phyloP scores from a whole-genome alignment of 2,797 vertebrate species.

The Sorex maritimensis region DNA sequence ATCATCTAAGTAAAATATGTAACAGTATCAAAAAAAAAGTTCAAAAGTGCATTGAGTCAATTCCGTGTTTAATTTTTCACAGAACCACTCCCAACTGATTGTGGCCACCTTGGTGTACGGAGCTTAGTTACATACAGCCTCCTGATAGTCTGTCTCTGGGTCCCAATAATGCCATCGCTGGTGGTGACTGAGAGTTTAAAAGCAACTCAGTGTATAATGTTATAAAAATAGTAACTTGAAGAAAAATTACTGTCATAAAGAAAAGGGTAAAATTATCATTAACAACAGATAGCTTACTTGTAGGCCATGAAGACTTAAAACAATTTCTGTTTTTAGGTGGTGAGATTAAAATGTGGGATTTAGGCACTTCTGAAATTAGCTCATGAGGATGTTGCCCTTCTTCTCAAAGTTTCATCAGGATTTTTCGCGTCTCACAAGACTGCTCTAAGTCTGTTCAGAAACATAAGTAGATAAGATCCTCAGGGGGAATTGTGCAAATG shows the following conservation, averaged over 20 bases:
- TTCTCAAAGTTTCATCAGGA: conserved; percentile 32
- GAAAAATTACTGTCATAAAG: conserved; percentile 21
- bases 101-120: conserved; percentile 19
- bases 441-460: conserved; percentile 22
- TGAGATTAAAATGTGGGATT: conserved; percentile 46
- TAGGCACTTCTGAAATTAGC: conserved; percentile 35
- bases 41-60: background rate
- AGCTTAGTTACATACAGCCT: background rate
- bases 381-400: background rate
- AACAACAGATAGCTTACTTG: conserved; percentile 21
- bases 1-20: conserved; percentile 34
- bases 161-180: background rate
- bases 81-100: conserved; percentile 13
- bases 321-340: background rate
- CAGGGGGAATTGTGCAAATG: conserved; percentile 48
- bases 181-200: background rate
- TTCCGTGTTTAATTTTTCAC: conserved; percentile 26
- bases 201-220: conserved; percentile 18
- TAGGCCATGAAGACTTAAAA: conserved; percentile 21
- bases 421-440: conserved; percentile 45
- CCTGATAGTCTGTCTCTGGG: background rate
- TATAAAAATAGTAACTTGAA: conserved; percentile 20
- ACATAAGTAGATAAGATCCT: conserved; percentile 30
- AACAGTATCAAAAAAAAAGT: conserved; percentile 45
- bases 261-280: conserved; percentile 18